Percentiles rank a stretch among this genome's conserved stretches.
phyloP scores from a whole-genome alignment of 2,797 vertebrate genomes.

The Ispidina lecontei region DNA sequence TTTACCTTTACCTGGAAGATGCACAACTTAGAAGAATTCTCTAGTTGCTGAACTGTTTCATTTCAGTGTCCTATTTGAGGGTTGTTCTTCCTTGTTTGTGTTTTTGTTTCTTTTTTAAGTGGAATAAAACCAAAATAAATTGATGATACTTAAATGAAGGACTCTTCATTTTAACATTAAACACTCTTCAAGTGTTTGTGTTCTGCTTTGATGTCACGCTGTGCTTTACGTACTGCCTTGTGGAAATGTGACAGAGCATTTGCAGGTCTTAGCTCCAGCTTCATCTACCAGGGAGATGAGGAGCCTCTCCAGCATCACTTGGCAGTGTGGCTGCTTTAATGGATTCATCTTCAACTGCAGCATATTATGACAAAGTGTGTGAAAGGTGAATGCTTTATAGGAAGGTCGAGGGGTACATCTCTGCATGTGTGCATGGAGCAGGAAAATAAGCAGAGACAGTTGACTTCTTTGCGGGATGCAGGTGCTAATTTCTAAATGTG shows the following conservation, averaged over 20 bases:
- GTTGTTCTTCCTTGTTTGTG: background rate
- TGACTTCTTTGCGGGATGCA: background rate
- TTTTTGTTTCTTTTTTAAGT: background rate
- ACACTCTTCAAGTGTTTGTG: background rate
- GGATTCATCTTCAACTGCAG: background rate
- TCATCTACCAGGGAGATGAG: background rate
- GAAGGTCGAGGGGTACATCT: background rate
- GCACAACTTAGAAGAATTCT: background rate
- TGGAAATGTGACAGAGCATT: background rate
- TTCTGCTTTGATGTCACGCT: background rate
- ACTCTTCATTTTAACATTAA: background rate
- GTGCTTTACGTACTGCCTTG: background rate
- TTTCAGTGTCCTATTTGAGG: background rate
- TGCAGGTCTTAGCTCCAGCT: constrained; percentile 2
- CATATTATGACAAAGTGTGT: background rate
- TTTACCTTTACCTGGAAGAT: background rate
- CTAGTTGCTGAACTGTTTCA: background rate
- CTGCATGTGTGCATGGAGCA: background rate
- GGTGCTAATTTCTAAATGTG: background rate
- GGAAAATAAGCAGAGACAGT: background rate
- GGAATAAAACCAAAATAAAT: background rate
- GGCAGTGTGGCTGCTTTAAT: fast-evolving
- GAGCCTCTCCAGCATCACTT: background rate
- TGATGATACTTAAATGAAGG: constrained; percentile 48
- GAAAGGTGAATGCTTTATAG: background rate